A percentile compares a stretch with the other conserved stretches of the same genome.
phyloP scores from a whole-genome alignment of 2,888 invertebrate genomes.

The Agrilus cyanescens region DNA sequence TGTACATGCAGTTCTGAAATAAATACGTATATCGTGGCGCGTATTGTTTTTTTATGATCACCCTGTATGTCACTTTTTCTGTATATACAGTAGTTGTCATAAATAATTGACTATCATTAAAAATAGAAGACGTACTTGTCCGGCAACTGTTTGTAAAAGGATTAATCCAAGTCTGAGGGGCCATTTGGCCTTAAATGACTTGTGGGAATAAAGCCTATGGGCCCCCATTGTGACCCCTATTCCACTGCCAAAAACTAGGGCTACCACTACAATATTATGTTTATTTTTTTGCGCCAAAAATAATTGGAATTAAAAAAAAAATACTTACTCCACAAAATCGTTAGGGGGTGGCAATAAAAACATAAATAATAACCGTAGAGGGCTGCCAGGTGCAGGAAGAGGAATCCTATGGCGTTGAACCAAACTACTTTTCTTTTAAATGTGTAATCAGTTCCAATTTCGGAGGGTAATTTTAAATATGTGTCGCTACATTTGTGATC shows the following conservation, averaged over 20 bases:
- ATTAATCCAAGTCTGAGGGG: slow-evolving; percentile 50
- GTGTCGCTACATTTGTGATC: slow-evolving; percentile 9
- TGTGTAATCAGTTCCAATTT: slow-evolving; percentile 40
- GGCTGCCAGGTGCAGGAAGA: slow-evolving; percentile 41
- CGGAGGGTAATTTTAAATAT: slow-evolving; percentile 25
- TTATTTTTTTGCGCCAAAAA: too few species aligned
- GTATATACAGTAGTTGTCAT: too few species aligned
- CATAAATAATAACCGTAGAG: slow-evolving; percentile 36
- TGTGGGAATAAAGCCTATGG: slow-evolving; percentile 69
- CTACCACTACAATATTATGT: neutral
- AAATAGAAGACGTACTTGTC: slow-evolving; percentile 48
- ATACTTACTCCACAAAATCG: slow-evolving; percentile 34
- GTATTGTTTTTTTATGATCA: slow-evolving; percentile 27
- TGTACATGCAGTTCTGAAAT: slow-evolving; percentile 55
- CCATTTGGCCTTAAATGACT: slow-evolving; percentile 60
- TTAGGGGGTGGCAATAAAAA: slow-evolving; percentile 22
- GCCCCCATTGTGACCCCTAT: slow-evolving; percentile 70
- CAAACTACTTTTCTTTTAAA: slow-evolving; percentile 46
- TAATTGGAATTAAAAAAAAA: neutral
- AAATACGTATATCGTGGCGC: slow-evolving; percentile 13
- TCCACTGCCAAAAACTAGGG: slow-evolving; percentile 27
- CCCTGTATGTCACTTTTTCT: neutral
- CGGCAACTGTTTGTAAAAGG: slow-evolving; percentile 56
- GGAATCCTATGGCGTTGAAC: slow-evolving; percentile 49
- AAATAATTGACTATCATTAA: neutral